These are phyloP conservation scores for Zoanthus gigantus DNA, from an alignment of 92 coral and sea anemone genomes.

Conservation along the genomic window DNA sequence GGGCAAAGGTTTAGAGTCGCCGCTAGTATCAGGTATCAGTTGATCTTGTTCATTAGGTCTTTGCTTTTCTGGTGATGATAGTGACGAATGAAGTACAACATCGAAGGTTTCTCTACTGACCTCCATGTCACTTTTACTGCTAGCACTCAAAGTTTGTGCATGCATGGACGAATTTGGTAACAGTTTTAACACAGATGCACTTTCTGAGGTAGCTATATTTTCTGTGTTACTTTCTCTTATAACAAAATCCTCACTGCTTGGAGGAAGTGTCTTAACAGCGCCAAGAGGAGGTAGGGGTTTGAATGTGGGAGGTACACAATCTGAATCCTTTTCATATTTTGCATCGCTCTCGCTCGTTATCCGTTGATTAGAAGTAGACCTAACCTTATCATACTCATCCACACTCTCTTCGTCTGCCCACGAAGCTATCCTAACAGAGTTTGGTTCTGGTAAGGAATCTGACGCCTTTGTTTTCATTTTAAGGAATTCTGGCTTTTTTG, in stretches of 20 bases:
- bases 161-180: conserved; percentile 16
- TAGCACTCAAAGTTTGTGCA: background rate
- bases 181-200: background rate
- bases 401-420: conserved; percentile 36
- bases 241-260: background rate
- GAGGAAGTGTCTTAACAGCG: background rate
- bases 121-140: background rate
- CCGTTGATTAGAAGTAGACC: conserved; percentile 4
- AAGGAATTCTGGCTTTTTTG: conserved; percentile 49
- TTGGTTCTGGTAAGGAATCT: background rate
- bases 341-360: background rate
- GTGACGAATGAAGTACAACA: background rate
- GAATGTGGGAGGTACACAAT: conserved; percentile 52
- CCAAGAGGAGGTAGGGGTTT: conserved; percentile 60
- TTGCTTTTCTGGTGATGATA: background rate
- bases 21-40: background rate
- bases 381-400: conserved; percentile 41
- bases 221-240: background rate
- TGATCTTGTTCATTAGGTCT: background rate
- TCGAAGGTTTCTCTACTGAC: background rate
- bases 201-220: background rate
- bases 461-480: conserved; percentile 14
- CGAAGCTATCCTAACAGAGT: conserved; percentile 27
- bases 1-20: conserved; percentile 1
- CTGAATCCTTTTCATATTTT: background rate